Conservation (phyloP, 1,140 invertebrate genomes). For the Aphaenogaster floridana region DNA sequence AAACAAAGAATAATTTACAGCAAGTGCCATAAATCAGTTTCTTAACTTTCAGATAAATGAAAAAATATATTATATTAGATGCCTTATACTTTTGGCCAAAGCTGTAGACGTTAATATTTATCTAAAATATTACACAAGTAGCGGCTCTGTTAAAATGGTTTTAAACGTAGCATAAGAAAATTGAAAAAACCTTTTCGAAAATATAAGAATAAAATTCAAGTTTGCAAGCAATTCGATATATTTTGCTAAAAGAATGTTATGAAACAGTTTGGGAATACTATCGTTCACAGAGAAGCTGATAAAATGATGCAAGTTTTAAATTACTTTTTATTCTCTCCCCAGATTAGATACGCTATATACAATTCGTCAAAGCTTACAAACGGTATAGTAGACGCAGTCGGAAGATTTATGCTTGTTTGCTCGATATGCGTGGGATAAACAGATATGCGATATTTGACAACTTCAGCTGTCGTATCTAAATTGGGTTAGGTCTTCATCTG, state of each 20-base stretch:
- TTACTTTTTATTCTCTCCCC: background rate
- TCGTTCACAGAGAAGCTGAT: background rate
- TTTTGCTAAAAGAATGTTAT: too few relatives aligned
- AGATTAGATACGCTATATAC: slow-evolving; percentile 21
- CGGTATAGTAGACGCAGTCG: background rate
- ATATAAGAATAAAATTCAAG: background rate
- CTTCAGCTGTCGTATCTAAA: background rate
- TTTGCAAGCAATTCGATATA: background rate
- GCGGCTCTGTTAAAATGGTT: background rate
- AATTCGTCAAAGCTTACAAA: slow-evolving; percentile 1
- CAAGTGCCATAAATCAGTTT: too few relatives aligned
- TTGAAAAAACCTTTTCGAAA: background rate
- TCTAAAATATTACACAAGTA: background rate
- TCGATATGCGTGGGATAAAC: background rate
- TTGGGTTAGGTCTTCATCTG: background rate
- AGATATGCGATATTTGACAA: slow-evolving; percentile 37
- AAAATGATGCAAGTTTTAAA: slow-evolving; percentile 3
- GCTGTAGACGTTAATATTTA: background rate
- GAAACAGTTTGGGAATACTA: background rate
- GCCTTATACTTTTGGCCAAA: too few relatives aligned
- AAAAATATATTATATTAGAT: too few relatives aligned
- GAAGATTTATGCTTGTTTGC: slow-evolving; percentile 21
- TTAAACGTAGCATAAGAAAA: background rate
- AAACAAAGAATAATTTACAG: too few relatives aligned
- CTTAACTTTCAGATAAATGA: too few relatives aligned